Percentiles rank a stretch among this genome's conserved stretches.
phyloP scores from a whole-genome alignment of 2,888 invertebrate genomes.

The Ophion obscuratus region DNA sequence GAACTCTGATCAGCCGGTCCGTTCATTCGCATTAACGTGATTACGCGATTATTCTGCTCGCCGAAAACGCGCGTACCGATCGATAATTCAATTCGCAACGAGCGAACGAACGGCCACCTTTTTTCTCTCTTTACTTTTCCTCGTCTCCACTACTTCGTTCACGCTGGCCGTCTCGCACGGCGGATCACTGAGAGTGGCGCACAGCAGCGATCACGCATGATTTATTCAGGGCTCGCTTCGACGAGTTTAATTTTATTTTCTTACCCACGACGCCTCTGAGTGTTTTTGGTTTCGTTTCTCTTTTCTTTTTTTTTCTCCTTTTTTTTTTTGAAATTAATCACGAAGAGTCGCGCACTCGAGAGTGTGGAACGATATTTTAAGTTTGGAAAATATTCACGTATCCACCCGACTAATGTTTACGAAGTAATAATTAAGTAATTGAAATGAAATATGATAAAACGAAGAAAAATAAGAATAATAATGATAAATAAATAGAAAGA shows the following conservation, averaged over 20 bases:
- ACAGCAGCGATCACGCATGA: constrained; percentile 1
- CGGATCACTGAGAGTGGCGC: background rate
- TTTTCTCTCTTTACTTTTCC: background rate
- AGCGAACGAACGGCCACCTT: background rate
- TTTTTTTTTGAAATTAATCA: constrained; percentile 13
- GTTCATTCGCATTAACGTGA: background rate
- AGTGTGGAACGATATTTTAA: constrained; percentile 73
- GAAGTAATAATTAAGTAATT: constrained; percentile 46
- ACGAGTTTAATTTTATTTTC: constrained; percentile 52
- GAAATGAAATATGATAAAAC: constrained; percentile 17
- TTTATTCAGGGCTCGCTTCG: constrained; percentile 50
- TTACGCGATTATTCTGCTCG: background rate
- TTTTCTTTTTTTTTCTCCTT: constrained; percentile 21
- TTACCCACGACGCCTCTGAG: constrained; percentile 24
- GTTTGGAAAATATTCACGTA: constrained; percentile 72
- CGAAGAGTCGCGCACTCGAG: constrained; percentile 47
- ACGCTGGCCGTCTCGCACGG: background rate
- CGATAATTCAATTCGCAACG: background rate
- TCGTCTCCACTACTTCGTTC: background rate
- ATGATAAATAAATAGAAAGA: constrained; percentile 17
- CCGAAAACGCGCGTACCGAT: background rate
- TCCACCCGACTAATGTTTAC: constrained; percentile 56
- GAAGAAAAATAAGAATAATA: constrained; percentile 10
- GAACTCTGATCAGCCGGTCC: background rate
- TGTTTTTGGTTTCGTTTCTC: constrained; percentile 28